Conservation (phyloP, 2,888 invertebrate genomes). For the Amiota communis region DNA sequence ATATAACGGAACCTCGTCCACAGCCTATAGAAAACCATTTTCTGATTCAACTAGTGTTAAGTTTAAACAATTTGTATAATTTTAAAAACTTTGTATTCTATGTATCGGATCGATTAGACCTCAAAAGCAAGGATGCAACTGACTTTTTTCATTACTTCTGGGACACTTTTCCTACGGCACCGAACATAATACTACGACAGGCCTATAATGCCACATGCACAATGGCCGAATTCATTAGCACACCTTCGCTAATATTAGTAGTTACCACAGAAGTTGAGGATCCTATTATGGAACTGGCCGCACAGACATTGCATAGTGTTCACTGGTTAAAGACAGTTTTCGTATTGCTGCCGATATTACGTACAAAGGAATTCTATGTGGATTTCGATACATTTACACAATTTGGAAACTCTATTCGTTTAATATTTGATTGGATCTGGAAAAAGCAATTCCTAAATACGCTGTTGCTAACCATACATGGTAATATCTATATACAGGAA, state of each 20-base stretch:
- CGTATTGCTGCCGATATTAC: constrained; percentile 52
- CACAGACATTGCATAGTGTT: constrained; percentile 47
- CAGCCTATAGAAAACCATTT: constrained; percentile 48
- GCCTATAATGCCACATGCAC: constrained; percentile 24
- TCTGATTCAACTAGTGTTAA: constrained; percentile 49
- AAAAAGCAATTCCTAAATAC: constrained; percentile 57
- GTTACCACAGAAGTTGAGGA: constrained; percentile 57
- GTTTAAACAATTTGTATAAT: constrained; percentile 46
- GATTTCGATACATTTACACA: constrained; percentile 33
- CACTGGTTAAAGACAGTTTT: constrained; percentile 62
- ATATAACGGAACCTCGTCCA: constrained; percentile 30
- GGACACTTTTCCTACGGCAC: constrained; percentile 50
- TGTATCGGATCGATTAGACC: constrained; percentile 56
- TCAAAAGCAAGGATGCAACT: constrained; percentile 34
- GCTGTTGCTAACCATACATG: constrained; percentile 52
- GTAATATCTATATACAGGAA: constrained; percentile 52
- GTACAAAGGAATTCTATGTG: constrained; percentile 31
- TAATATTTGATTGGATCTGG: constrained; percentile 57
- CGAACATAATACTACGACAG: constrained; percentile 48
- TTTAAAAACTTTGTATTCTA: constrained; percentile 64
- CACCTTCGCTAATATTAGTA: constrained; percentile 56
- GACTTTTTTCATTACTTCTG: constrained; percentile 55
- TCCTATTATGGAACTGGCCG: constrained; percentile 61
- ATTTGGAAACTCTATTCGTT: constrained; percentile 40
- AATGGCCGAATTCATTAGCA: constrained; percentile 55